Evolutionary conservation across 2,888 invertebrate species (phyloP).

Genomic region (Dasysyrphus albostriatus): DNA sequence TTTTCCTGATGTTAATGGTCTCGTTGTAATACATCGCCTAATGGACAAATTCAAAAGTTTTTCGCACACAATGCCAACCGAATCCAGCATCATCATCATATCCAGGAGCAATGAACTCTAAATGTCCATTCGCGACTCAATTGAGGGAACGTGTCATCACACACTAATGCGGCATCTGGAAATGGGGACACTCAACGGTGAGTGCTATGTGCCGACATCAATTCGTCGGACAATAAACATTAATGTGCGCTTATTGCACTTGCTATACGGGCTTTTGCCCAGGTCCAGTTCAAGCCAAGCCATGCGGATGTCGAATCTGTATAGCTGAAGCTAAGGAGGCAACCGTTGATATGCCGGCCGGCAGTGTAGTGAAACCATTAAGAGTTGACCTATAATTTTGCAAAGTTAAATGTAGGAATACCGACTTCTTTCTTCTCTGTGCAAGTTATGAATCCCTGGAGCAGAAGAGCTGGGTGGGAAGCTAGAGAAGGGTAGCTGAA

Average conservation of each 20-base stretch:
- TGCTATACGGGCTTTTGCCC: constrained; percentile 1
- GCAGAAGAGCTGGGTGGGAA: neutral
- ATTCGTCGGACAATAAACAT: constrained; percentile 71
- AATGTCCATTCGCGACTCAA: constrained; percentile 60
- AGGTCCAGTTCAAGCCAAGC: neutral
- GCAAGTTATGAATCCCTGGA: constrained; percentile 43
- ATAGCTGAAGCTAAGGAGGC: neutral
- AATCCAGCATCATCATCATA: neutral
- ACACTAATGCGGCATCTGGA: constrained; percentile 59
- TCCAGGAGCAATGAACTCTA: constrained; percentile 64
- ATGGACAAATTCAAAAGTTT: constrained; percentile 48
- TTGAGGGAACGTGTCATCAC: constrained; percentile 64
- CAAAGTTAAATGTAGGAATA: constrained; percentile 43
- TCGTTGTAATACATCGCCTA: constrained; percentile 11
- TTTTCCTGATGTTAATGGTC: constrained; percentile 24
- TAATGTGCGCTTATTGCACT: constrained; percentile 60
- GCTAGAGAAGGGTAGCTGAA: neutral
- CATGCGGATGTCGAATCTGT: constrained; percentile 26
- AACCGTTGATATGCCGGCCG: neutral
- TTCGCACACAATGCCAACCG: neutral
- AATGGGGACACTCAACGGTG: constrained; percentile 73
- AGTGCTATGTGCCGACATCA: constrained; percentile 64
- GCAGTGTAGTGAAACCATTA: constrained; percentile 45
- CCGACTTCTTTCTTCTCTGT: constrained; percentile 32
- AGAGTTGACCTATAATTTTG: constrained; percentile 66